These are phyloP conservation scores for Zapus hudsonius DNA, from an alignment of 2,113 vertebrate species.

Conservation along the genomic window DNA sequence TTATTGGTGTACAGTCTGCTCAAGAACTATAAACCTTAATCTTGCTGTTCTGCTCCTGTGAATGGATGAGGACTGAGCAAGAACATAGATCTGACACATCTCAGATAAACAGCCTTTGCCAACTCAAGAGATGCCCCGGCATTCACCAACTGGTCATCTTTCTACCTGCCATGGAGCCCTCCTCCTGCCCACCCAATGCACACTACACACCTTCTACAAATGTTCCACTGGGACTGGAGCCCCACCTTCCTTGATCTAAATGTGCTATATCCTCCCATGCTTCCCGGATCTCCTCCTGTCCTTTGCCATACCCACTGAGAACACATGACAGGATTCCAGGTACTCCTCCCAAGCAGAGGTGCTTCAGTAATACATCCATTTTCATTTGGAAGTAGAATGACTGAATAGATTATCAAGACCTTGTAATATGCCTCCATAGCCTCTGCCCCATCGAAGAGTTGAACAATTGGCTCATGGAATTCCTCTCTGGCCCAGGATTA, in stretches of 20 bases:
- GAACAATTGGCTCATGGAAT: accelerated
- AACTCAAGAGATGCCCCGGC: neutral
- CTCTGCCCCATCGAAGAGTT: neutral
- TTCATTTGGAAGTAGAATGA: neutral
- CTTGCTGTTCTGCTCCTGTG: neutral
- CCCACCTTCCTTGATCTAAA: neutral
- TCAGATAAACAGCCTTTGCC: neutral
- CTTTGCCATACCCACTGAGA: neutral
- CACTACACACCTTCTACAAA: neutral
- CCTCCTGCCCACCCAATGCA: too few relatives aligned
- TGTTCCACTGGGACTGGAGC: neutral
- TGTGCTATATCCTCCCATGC: neutral
- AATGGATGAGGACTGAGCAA: neutral
- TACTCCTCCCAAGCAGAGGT: neutral
- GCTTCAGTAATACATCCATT: neutral
- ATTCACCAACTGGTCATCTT: neutral
- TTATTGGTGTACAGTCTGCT: neutral
- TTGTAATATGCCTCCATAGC: neutral
- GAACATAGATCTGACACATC: neutral
- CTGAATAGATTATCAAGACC: neutral
- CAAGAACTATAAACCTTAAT: neutral
- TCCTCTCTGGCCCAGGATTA: neutral
- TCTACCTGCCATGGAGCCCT: neutral
- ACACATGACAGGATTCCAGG: accelerated
- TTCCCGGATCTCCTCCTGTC: neutral